A percentile compares a stretch with the other conserved stretches of the same genome.
phyloP scores from a whole-genome alignment of 2,797 vertebrate species.

The Bradypodion ventrale region DNA sequence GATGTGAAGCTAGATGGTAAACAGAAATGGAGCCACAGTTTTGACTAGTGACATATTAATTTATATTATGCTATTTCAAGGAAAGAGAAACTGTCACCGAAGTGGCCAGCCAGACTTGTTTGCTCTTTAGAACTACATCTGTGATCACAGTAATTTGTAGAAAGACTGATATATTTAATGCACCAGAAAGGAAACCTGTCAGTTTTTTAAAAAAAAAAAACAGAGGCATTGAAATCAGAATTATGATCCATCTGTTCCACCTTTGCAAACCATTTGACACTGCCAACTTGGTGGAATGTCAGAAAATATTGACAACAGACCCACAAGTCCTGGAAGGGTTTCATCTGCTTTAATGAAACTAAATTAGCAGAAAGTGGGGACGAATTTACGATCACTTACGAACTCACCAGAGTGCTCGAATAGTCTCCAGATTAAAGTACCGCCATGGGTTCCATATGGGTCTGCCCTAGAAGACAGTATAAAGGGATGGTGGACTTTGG shows the following conservation, averaged over 20 bases:
- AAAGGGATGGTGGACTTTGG: no score
- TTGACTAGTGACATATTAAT: conserved; percentile 7
- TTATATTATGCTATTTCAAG: neutral
- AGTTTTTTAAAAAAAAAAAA: neutral
- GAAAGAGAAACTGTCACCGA: neutral
- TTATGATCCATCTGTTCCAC: neutral
- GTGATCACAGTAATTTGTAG: neutral
- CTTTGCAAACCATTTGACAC: neutral
- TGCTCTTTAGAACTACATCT: no score
- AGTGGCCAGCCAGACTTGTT: neutral
- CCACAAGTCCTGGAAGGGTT: neutral
- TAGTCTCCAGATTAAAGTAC: no score
- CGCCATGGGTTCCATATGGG: neutral
- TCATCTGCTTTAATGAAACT: no score
- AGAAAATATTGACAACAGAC: neutral
- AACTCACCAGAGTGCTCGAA: no score
- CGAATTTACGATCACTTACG: neutral
- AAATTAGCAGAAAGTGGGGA: no score
- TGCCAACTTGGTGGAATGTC: neutral
- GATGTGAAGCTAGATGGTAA: neutral
- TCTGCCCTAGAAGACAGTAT: neutral
- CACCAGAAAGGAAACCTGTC: neutral
- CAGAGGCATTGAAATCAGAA: neutral
- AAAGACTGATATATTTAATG: neutral
- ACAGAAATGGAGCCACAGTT: neutral